phyloP scores from a whole-genome alignment of 1,140 invertebrate species.

The Drosophila teissieri region DNA sequence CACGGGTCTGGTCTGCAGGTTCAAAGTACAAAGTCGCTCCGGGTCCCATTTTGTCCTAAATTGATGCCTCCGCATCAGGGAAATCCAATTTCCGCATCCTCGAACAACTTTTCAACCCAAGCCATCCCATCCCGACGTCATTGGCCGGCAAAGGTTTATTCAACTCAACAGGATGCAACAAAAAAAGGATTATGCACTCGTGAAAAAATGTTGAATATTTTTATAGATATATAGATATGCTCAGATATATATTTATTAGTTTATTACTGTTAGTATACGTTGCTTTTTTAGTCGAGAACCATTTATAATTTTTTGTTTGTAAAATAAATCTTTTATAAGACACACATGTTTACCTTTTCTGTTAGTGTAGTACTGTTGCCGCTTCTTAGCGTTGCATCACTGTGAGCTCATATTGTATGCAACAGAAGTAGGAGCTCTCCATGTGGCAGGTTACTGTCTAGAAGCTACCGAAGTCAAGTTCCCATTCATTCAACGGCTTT shows the following conservation, averaged over 20 bases:
- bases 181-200: constrained; percentile 10
- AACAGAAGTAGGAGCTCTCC: constrained; percentile 32
- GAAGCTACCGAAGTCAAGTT: constrained; percentile 46
- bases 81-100: constrained; percentile 72
- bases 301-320: too few relatives aligned
- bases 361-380: neutral
- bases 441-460: constrained; percentile 51
- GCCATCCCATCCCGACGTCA: constrained; percentile 32
- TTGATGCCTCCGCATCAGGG: constrained; percentile 39
- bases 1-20: constrained; percentile 31
- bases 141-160: constrained; percentile 71
- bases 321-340: too few relatives aligned
- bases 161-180: constrained; percentile 43
- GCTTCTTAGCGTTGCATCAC: constrained; percentile 37
- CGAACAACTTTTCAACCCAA: constrained; percentile 30
- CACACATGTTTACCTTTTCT: neutral
- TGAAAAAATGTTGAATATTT: neutral
- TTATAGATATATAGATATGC: neutral
- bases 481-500: constrained; percentile 44
- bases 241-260: neutral
- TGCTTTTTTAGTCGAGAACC: too few relatives aligned
- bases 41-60: constrained; percentile 27
- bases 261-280: too few relatives aligned
- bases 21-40: constrained; percentile 53
- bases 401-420: constrained; percentile 41